Percentiles rank a stretch among this genome's conserved stretches.
Evolutionary conservation across 2,888 invertebrate genomes (phyloP).

Genomic region (Erebia epiphron): DNA sequence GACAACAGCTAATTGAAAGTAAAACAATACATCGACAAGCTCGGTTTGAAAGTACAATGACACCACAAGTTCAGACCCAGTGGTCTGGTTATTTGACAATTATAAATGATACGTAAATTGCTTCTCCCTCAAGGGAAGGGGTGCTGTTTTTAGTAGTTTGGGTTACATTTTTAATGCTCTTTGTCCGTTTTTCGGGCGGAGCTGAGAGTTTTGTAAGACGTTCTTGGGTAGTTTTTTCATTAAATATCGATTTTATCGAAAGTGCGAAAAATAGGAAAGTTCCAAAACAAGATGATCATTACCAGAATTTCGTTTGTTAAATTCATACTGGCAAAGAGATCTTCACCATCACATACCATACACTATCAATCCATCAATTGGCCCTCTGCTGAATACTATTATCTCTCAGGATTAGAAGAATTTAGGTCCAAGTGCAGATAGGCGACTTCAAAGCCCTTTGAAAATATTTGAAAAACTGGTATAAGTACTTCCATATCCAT

Average conservation of each 20-base stretch:
- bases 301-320: too few relatives aligned
- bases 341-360: too few relatives aligned
- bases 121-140: neutral
- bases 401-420: too few relatives aligned
- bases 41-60: neutral
- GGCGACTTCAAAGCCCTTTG: too few relatives aligned
- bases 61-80: neutral
- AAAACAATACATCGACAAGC: too few relatives aligned
- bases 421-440: too few relatives aligned
- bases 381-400: too few relatives aligned
- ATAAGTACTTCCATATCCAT: too few relatives aligned
- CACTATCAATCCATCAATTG: too few relatives aligned
- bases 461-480: too few relatives aligned
- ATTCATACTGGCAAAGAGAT: too few relatives aligned
- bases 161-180: slow-evolving; percentile 14
- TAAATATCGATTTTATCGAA: slow-evolving; percentile 8
- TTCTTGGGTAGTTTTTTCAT: neutral
- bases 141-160: neutral
- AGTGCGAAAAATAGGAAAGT: neutral
- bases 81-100: neutral
- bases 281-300: neutral
- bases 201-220: slow-evolving; percentile 11
- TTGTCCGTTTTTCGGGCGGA: slow-evolving; percentile 9
- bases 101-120: neutral
- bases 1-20: too few relatives aligned